Evolutionary conservation across 2,113 vertebrate species (phyloP).

Genomic region (Thomomys bottae): DNA sequence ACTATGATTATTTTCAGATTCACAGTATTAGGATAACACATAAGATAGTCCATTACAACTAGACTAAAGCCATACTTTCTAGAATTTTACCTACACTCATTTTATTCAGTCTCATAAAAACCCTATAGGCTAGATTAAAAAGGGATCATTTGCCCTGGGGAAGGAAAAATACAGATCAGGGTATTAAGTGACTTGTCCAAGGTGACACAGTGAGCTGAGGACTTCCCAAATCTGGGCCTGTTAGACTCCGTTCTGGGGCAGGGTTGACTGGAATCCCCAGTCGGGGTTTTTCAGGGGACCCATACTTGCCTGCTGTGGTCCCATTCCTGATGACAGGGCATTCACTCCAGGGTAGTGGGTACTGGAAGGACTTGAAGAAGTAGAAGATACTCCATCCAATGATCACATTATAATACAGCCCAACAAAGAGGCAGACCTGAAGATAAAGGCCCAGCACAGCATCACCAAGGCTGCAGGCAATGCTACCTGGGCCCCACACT

Average conservation of each 20-base stretch:
- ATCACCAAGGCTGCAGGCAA: background rate
- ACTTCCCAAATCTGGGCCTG: background rate
- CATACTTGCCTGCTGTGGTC: constrained; percentile 89
- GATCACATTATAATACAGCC: constrained; percentile 98
- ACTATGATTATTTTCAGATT: background rate
- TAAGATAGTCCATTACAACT: background rate
- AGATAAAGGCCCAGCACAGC: background rate
- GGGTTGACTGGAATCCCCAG: background rate
- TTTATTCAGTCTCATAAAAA: background rate
- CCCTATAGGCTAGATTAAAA: background rate
- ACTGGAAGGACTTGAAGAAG: constrained; percentile 99
- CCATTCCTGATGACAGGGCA: constrained; percentile 93
- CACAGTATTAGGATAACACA: background rate
- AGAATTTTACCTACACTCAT: background rate
- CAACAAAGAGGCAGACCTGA: constrained; percentile 97
- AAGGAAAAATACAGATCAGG: background rate
- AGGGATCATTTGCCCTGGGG: background rate
- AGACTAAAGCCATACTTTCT: background rate
- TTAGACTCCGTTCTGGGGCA: background rate
- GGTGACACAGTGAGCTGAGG: background rate
- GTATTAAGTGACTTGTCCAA: constrained; percentile 2
- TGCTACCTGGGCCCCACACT: fast-evolving
- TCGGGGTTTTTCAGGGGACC: background rate
- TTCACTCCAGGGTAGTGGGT: constrained; percentile 97
- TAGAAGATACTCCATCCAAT: constrained; percentile 99